A percentile compares a stretch with the other conserved stretches of the same genome.
Evolutionary conservation across 2,888 invertebrate species (phyloP).

Genomic region (Hanleya hanleyi): DNA sequence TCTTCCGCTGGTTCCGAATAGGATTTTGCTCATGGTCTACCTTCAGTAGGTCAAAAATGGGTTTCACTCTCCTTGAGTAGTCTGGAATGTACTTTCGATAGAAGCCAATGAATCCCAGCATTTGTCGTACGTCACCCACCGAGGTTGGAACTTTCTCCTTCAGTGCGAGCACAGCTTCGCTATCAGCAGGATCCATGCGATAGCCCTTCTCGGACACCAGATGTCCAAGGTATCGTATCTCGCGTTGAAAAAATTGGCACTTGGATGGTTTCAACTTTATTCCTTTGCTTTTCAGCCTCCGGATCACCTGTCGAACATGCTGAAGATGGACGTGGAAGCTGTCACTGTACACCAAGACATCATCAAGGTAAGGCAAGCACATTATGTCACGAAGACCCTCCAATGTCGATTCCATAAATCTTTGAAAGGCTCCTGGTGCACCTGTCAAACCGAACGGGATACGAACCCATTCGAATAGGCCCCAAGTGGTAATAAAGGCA

Average conservation of each 20-base stretch:
- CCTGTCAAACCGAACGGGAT: slow-evolving; percentile 36
- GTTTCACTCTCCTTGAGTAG: no score
- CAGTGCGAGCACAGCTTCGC: neutral
- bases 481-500: slow-evolving; percentile 39
- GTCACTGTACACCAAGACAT: slow-evolving; percentile 35
- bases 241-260: neutral
- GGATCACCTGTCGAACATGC: neutral
- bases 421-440: slow-evolving; percentile 34
- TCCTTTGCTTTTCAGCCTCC: neutral
- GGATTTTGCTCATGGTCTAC: no score
- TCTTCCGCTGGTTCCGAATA: no score
- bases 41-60: no score
- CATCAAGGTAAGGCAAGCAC: slow-evolving; percentile 39
- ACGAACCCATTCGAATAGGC: slow-evolving; percentile 34
- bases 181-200: slow-evolving; percentile 7
- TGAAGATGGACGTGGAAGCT: slow-evolving; percentile 11
- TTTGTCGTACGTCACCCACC: slow-evolving; percentile 1
- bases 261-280: neutral
- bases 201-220: slow-evolving; percentile 8
- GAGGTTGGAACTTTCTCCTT: neutral
- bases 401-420: slow-evolving; percentile 31
- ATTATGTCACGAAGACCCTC: slow-evolving; percentile 26
- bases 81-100: neutral
- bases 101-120: slow-evolving; percentile 10
- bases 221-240: neutral